phyloP scores from a whole-genome alignment of 2,888 invertebrate genomes.

The Lasioglossum lativentre region DNA sequence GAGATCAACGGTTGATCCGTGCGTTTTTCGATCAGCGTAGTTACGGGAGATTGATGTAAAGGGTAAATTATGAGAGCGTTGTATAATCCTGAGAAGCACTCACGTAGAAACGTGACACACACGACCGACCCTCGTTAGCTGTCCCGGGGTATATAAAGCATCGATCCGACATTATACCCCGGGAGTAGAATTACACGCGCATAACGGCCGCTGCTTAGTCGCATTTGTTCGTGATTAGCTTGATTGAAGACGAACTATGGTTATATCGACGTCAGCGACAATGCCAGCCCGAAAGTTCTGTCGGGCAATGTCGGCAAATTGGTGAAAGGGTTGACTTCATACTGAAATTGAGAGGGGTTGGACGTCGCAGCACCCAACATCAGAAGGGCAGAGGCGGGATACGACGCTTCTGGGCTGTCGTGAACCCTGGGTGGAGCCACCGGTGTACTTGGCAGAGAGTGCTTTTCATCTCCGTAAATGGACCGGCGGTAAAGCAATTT shows the following conservation, averaged over 20 bases:
- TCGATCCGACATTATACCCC: conserved; percentile 10
- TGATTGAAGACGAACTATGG: conserved; percentile 53
- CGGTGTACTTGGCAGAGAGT: conserved; percentile 83
- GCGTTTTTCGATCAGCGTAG: background rate
- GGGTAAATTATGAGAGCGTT: background rate
- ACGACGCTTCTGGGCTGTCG: conserved; percentile 75
- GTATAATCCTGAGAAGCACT: background rate
- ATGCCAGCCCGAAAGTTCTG: conserved; percentile 65
- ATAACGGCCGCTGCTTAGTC: background rate
- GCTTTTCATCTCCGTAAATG: conserved; percentile 84
- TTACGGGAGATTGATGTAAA: background rate
- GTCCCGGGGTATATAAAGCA: conserved; percentile 25
- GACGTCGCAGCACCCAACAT: conserved; percentile 63
- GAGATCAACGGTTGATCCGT: background rate
- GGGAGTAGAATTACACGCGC: background rate
- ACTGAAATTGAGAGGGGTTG: conserved; percentile 72
- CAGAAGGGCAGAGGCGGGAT: conserved; percentile 67
- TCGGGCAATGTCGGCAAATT: conserved; percentile 67
- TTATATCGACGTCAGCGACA: conserved; percentile 59
- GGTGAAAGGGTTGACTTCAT: conserved; percentile 73
- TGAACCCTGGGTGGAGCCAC: conserved; percentile 75
- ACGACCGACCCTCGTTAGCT: conserved; percentile 7
- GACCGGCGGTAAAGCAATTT: conserved; percentile 83
- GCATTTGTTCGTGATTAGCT: conserved; percentile 57
- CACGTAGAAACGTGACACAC: background rate